These are phyloP conservation scores for Molothrus ater DNA, from an alignment of 2,797 vertebrate species.

Conservation along the genomic window DNA sequence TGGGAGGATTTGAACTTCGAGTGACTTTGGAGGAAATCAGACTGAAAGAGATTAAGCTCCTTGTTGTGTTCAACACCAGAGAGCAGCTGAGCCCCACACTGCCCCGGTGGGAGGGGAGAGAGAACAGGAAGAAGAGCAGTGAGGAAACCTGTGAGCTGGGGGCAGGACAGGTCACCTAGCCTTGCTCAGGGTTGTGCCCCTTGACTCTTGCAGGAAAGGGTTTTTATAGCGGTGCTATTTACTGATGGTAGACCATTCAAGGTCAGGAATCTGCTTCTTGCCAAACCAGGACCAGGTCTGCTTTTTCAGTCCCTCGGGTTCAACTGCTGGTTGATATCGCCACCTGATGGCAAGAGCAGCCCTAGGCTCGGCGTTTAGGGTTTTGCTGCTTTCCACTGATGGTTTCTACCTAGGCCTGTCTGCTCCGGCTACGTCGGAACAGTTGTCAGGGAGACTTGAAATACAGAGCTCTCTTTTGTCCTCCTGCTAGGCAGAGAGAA, in stretches of 20 bases:
- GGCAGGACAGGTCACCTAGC: fast-evolving
- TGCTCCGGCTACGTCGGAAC: background rate
- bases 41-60: background rate
- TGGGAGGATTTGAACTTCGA: background rate
- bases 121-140: background rate
- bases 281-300: background rate
- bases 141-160: fast-evolving
- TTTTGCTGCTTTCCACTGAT: fast-evolving
- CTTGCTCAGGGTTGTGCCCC: background rate
- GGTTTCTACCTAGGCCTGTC: fast-evolving
- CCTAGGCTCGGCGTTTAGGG: fast-evolving
- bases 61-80: background rate
- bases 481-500: background rate
- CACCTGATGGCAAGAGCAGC: conserved; percentile 6
- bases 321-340: background rate
- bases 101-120: fast-evolving
- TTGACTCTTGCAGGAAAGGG: background rate
- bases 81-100: fast-evolving
- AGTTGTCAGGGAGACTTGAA: background rate
- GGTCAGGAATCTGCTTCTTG: background rate
- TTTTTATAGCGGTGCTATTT: background rate
- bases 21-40: too few species aligned
- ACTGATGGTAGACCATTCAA: background rate
- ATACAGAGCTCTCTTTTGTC: background rate
- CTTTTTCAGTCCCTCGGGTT: fast-evolving